Percentiles rank a stretch among this genome's conserved stretches.
Conservation (phyloP, 1,140 invertebrate species). For the Drosophila yakuba region DNA sequence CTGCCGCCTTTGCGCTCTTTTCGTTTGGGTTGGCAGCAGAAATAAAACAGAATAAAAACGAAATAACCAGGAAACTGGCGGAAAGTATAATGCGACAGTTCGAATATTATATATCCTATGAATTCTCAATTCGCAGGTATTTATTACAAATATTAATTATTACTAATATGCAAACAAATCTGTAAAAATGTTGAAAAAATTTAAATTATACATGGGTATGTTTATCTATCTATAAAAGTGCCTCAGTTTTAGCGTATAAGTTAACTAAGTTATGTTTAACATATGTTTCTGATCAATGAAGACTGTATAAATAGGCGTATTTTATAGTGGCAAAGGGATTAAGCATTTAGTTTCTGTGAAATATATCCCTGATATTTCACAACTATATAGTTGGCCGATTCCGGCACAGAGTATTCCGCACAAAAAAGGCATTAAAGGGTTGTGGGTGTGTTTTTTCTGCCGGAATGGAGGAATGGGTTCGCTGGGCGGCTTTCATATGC, state of each 20-base stretch:
- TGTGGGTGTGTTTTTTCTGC: constrained; percentile 28
- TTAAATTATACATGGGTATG: too few relatives aligned
- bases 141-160: background rate
- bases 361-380: background rate
- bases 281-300: too few relatives aligned
- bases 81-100: constrained; percentile 8
- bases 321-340: too few relatives aligned
- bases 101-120: constrained; percentile 30
- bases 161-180: background rate
- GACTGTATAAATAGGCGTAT: too few relatives aligned
- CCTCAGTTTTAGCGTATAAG: too few relatives aligned
- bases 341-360: too few relatives aligned
- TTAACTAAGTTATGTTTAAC: too few relatives aligned
- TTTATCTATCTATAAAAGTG: too few relatives aligned
- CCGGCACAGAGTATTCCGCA: constrained; percentile 19
- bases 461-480: constrained; percentile 17
- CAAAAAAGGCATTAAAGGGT: constrained; percentile 43
- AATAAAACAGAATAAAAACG: constrained; percentile 26
- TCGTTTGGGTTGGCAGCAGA: constrained; percentile 61
- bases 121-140: background rate
- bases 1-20: constrained; percentile 61
- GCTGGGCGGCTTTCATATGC: constrained; percentile 72
- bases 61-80: constrained; percentile 27
- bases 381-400: background rate
- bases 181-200: too few relatives aligned